A percentile compares a stretch with the other conserved stretches of the same genome.
These are phyloP conservation scores for Platysteira castanea DNA, from an alignment of 2,113 vertebrate genomes.

Conservation along the genomic window DNA sequence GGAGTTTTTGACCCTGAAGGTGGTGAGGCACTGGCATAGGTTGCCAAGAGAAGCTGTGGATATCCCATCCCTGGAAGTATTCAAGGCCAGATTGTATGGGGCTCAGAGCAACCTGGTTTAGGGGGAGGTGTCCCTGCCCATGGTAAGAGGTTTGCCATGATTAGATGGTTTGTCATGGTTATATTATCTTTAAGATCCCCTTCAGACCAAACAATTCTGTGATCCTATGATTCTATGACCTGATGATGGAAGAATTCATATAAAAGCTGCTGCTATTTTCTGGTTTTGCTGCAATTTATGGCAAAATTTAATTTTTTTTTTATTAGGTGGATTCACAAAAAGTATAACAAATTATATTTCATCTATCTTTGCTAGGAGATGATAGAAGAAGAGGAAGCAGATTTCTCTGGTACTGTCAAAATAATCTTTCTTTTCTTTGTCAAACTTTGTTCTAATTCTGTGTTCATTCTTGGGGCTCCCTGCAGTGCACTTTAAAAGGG, in stretches of 20 bases:
- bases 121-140: not conserved
- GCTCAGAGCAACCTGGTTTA: not conserved
- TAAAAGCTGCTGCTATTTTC: not conserved
- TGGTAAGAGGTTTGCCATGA: not conserved
- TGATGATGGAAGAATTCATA: not conserved
- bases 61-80: not conserved
- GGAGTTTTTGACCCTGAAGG: not conserved
- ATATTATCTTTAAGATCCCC: not conserved
- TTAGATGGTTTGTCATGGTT: not conserved
- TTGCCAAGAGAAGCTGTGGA: not conserved
- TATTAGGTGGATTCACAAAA: not conserved
- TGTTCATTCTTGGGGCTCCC: not conserved
- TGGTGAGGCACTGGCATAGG: not conserved
- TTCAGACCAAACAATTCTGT: not conserved
- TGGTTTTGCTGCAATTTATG: not conserved
- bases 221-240: not conserved
- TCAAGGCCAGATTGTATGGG: not conserved
- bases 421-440: not conserved
- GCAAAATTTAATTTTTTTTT: not conserved
- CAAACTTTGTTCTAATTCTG: not conserved
- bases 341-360: constrained; percentile 5
- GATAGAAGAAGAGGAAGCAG: too few species aligned
- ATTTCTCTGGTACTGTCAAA: constrained; percentile 10
- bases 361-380: too few species aligned
- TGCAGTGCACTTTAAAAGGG: constrained; percentile 8